These are phyloP conservation scores for Argyresthia albistria DNA, from an alignment of 2,888 invertebrate genomes.

Conservation along the genomic window DNA sequence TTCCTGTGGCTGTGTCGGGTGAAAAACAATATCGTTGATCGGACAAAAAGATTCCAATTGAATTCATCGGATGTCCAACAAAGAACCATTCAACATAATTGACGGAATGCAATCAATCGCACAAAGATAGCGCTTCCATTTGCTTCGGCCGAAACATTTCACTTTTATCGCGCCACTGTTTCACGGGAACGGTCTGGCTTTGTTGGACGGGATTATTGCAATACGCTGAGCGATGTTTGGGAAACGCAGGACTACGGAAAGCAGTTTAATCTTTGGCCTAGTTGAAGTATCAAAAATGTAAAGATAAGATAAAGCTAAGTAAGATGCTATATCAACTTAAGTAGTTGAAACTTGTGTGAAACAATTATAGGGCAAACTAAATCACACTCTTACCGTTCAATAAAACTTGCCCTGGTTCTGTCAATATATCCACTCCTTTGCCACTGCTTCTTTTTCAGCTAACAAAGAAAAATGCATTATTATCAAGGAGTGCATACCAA, in stretches of 20 bases:
- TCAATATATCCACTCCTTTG: slow-evolving; percentile 26
- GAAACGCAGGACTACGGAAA: no score
- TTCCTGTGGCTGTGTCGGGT: no score
- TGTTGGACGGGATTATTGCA: not conserved
- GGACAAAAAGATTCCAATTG: not conserved
- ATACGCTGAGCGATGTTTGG: not conserved
- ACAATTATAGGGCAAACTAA: not conserved
- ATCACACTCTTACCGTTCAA: not conserved
- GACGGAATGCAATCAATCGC: not conserved
- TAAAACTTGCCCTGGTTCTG: slow-evolving; percentile 17
- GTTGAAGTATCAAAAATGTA: no score
- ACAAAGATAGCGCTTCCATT: not conserved
- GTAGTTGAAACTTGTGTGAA: not conserved
- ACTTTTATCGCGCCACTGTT: no score
- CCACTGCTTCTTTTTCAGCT: slow-evolving; percentile 16
- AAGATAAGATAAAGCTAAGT: no score
- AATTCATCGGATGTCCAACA: not conserved
- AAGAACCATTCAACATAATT: not conserved
- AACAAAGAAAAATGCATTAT: slow-evolving; percentile 46
- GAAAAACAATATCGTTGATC: not conserved
- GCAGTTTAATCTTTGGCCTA: no score
- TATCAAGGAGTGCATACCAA: slow-evolving; percentile 33
- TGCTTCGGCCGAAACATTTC: not conserved
- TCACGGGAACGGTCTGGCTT: no score
- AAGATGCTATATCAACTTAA: no score